Conservation (phyloP, 2,113 vertebrate species). For the Oryzias curvinotus region DNA sequence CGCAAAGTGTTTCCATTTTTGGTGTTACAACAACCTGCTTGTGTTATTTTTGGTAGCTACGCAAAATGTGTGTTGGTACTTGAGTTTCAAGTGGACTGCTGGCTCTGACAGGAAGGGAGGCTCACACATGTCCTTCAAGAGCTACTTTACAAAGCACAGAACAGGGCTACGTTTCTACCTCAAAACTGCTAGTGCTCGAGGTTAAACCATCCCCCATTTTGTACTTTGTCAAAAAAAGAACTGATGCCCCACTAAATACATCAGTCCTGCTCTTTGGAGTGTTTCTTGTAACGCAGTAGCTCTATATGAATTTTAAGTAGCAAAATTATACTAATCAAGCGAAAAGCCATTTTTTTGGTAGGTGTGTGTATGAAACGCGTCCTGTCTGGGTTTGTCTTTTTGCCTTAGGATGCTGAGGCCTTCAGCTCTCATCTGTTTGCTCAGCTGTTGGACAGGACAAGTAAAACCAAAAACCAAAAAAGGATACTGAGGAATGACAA, state of each 20-base stretch:
- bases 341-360: slow-evolving; percentile 14
- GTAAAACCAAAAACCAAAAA: too few species aligned
- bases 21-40: slow-evolving; percentile 21
- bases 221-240: slow-evolving; percentile 17
- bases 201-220: slow-evolving; percentile 40
- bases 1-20: slow-evolving; percentile 23
- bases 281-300: neutral
- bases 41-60: slow-evolving; percentile 62
- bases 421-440: too few species aligned
- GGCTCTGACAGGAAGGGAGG: slow-evolving; percentile 60
- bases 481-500: slow-evolving; percentile 39
- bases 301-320: too few species aligned
- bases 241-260: slow-evolving; percentile 3
- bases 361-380: slow-evolving; percentile 41
- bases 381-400: slow-evolving; percentile 50
- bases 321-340: neutral
- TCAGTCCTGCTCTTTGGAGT: neutral
- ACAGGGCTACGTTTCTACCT: slow-evolving; percentile 18
- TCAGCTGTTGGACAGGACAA: too few species aligned
- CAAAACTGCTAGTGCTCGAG: slow-evolving; percentile 23
- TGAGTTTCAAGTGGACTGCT: slow-evolving; percentile 64
- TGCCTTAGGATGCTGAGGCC: slow-evolving; percentile 26
- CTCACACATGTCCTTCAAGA: slow-evolving; percentile 60
- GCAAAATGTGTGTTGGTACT: slow-evolving; percentile 65
- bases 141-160: slow-evolving; percentile 60